A percentile compares a stretch with the other conserved stretches of the same genome.
Conservation (phyloP, 2,888 invertebrate genomes). For the Aethes cnicana region DNA sequence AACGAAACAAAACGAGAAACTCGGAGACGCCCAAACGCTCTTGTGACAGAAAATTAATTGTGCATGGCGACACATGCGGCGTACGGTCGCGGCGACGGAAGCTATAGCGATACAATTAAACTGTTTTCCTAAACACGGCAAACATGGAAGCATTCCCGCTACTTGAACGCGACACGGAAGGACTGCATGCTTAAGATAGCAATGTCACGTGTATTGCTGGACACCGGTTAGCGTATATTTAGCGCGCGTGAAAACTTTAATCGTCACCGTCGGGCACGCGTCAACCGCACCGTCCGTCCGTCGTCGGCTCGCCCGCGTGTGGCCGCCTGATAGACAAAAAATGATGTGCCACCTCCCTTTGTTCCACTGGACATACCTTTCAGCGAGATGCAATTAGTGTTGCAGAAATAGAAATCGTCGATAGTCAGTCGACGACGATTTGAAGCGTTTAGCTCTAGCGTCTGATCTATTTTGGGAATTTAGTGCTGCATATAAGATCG, state of each 20-base stretch:
- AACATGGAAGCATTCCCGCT: too few relatives aligned
- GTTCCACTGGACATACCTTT: conserved; percentile 82
- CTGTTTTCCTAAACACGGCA: background rate
- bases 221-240: conserved; percentile 63
- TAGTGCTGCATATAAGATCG: background rate
- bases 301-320: conserved; percentile 70
- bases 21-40: conserved; percentile 80
- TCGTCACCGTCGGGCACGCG: conserved; percentile 68
- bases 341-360: conserved; percentile 79
- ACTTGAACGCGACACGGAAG: too few relatives aligned
- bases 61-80: conserved; percentile 77
- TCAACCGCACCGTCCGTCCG: conserved; percentile 70
- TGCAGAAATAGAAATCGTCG: conserved; percentile 75
- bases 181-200: background rate
- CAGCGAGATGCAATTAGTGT: conserved; percentile 81
- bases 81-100: conserved; percentile 42
- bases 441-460: conserved; percentile 70
- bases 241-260: conserved; percentile 78
- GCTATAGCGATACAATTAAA: conserved; percentile 29
- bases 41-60: conserved; percentile 82
- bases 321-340: conserved; percentile 76
- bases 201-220: conserved; percentile 33
- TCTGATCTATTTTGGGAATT: conserved; percentile 80
- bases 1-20: conserved; percentile 72
- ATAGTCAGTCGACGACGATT: conserved; percentile 71